phyloP scores from a whole-genome alignment of 2,113 vertebrate genomes.

The Apodemus sylvaticus region DNA sequence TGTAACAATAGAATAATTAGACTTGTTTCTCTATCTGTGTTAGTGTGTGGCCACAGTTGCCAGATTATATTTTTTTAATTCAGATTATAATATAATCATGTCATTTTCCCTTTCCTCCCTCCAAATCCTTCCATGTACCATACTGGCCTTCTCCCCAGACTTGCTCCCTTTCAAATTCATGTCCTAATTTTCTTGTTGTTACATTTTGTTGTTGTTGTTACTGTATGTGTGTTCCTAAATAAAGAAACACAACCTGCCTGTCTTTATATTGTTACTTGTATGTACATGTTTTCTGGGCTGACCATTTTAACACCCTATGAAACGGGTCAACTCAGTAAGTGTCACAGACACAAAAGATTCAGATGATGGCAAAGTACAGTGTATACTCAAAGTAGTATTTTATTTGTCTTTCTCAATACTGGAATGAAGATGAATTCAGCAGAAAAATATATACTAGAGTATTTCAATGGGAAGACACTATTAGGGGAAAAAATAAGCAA shows the following conservation, averaged over 20 bases:
- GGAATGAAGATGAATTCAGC: not conserved
- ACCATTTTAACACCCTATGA: slow-evolving; percentile 39
- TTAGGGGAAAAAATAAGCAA: not conserved
- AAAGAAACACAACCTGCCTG: not conserved
- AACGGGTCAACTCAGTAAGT: slow-evolving; percentile 50
- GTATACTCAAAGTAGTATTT: slow-evolving; percentile 1
- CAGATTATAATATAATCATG: not conserved
- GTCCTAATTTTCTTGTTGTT: not conserved
- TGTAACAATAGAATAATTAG: slow-evolving; percentile 75
- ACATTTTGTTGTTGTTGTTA: not conserved
- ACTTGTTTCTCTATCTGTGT: slow-evolving; percentile 61
- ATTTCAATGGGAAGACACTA: not conserved
- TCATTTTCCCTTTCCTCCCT: not conserved
- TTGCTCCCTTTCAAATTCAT: not conserved
- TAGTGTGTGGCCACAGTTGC: slow-evolving; percentile 54
- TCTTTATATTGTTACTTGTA: not conserved
- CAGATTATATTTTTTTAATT: slow-evolving; percentile 50
- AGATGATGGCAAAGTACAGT: slow-evolving; percentile 17
- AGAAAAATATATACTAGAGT: not conserved
- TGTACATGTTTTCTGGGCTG: not conserved
- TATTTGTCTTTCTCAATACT: slow-evolving; percentile 13
- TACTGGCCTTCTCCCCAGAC: not conserved
- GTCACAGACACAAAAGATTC: not conserved
- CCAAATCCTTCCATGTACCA: not conserved
- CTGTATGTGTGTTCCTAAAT: not conserved